Conservation (phyloP, 2,113 vertebrate species). For the Leucoraja erinaceus region DNA sequence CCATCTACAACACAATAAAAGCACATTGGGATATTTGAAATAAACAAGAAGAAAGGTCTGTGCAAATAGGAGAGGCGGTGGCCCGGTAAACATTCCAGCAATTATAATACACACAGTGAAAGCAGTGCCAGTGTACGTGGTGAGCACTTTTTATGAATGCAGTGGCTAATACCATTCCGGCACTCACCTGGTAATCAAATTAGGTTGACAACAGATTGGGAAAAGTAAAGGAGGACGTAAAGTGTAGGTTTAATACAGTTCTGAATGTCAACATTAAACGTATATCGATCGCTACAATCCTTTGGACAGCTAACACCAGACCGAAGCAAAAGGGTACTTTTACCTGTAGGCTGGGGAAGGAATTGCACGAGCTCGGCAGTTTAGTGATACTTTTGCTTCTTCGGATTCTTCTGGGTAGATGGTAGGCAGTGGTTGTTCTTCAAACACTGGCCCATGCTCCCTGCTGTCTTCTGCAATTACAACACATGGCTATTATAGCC, state of each 20-base stretch:
- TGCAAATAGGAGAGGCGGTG: not conserved
- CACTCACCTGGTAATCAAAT: constrained; percentile 29
- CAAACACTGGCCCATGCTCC: constrained; percentile 88
- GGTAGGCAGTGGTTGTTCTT: constrained; percentile 87
- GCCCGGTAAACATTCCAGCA: not conserved
- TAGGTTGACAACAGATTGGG: not conserved
- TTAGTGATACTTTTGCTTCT: constrained; percentile 86
- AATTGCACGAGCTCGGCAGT: constrained; percentile 76
- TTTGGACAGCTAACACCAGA: not conserved
- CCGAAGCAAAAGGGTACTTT: constrained; percentile 38
- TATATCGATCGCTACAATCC: not conserved
- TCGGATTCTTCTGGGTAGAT: constrained; percentile 92
- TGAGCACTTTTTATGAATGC: not conserved
- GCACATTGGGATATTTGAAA: constrained; percentile 35
- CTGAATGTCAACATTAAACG: not conserved
- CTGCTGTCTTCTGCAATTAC: constrained; percentile 68
- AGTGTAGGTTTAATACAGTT: not conserved
- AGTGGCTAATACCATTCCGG: not conserved
- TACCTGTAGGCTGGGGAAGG: constrained; percentile 88
- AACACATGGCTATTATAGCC: constrained; percentile 27
- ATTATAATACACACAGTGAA: not conserved
- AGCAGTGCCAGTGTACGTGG: not conserved
- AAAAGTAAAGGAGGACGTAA: not conserved
- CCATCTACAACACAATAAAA: constrained; percentile 65
- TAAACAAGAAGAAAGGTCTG: constrained; percentile 6